Conservation (phyloP, 1,140 invertebrate species). For the Psix sp. region DNA sequence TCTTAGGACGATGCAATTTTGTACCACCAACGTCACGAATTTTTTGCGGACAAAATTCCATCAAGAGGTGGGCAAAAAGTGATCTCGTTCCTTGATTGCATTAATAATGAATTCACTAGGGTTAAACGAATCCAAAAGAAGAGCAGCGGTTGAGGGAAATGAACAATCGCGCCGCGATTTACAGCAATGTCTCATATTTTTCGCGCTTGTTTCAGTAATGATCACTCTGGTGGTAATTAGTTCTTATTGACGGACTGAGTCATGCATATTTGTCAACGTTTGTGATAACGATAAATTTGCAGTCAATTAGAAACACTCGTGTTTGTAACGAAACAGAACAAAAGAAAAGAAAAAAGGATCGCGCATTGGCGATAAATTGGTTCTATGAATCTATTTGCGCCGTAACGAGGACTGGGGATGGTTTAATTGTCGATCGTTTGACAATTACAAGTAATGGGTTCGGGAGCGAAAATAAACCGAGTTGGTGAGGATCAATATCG, state of each 20-base stretch:
- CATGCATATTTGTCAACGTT: not conserved
- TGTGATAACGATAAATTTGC: constrained; percentile 11
- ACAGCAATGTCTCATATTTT: too few relatives aligned
- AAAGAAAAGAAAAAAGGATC: not conserved
- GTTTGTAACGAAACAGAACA: constrained; percentile 3
- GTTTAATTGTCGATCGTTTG: constrained; percentile 42
- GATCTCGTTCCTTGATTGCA: too few relatives aligned
- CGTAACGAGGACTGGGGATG: constrained; percentile 21
- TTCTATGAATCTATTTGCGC: constrained; percentile 27
- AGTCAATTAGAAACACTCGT: constrained; percentile 21
- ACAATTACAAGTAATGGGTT: constrained; percentile 37
- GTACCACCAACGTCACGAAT: not conserved
- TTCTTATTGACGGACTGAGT: too few relatives aligned
- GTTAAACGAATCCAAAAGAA: too few relatives aligned
- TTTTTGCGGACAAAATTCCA: not conserved
- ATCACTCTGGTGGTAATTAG: too few relatives aligned
- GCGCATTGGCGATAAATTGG: constrained; percentile 18
- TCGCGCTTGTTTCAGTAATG: too few relatives aligned
- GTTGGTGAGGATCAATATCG: constrained; percentile 33
- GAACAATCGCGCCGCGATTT: too few relatives aligned
- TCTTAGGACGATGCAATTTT: constrained; percentile 10
- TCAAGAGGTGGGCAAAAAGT: too few relatives aligned
- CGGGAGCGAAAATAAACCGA: constrained; percentile 18
- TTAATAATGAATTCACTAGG: too few relatives aligned
- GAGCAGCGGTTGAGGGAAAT: too few relatives aligned